Percentiles rank a stretch among this genome's conserved stretches.
Evolutionary conservation across 2,797 vertebrate genomes (phyloP).

Genomic region (Microcaecilia unicolor): DNA sequence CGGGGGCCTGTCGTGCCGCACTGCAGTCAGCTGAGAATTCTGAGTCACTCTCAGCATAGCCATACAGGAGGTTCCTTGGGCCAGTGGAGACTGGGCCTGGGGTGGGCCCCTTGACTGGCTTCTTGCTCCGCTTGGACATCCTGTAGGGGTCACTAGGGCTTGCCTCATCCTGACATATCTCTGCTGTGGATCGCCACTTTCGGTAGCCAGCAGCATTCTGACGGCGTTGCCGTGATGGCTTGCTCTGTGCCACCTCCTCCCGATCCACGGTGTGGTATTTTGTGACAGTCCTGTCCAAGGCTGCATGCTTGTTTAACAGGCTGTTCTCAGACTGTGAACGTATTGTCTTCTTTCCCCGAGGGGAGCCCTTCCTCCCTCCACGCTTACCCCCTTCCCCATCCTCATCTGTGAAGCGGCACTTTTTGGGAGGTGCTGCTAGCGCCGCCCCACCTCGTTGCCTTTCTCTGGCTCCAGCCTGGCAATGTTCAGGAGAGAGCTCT

Average conservation of each 20-base stretch:
- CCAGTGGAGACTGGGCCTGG: conserved; percentile 25
- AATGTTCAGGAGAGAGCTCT: conserved; percentile 47
- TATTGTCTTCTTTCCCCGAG: conserved; percentile 55
- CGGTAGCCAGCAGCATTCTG: conserved; percentile 22
- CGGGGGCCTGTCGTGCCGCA: conserved; percentile 22
- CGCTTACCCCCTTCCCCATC: conserved; percentile 13
- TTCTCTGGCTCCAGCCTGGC: conserved; percentile 1
- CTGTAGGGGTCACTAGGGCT: conserved; percentile 15
- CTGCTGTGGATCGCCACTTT: conserved; percentile 64
- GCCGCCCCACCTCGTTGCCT: conserved; percentile 31
- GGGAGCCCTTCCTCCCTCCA: conserved; percentile 41
- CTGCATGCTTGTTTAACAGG: conserved; percentile 51
- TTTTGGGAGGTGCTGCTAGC: conserved; percentile 48
- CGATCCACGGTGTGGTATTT: conserved; percentile 64
- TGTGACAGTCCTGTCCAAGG: conserved; percentile 29
- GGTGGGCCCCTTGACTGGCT: conserved; percentile 20
- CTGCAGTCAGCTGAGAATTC: conserved; percentile 32
- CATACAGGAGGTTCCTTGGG: conserved; percentile 26
- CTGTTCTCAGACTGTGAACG: conserved; percentile 76
- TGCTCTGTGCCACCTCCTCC: conserved; percentile 43
- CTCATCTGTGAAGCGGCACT: conserved; percentile 61
- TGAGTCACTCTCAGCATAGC: conserved; percentile 37
- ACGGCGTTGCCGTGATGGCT: conserved; percentile 7
- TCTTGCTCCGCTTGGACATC: conserved; percentile 26
- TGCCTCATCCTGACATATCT: conserved; percentile 68